A percentile compares a stretch with the other conserved stretches of the same genome.
phyloP scores from a whole-genome alignment of 2,797 vertebrate genomes.

The Sebastes kiyomatsui region DNA sequence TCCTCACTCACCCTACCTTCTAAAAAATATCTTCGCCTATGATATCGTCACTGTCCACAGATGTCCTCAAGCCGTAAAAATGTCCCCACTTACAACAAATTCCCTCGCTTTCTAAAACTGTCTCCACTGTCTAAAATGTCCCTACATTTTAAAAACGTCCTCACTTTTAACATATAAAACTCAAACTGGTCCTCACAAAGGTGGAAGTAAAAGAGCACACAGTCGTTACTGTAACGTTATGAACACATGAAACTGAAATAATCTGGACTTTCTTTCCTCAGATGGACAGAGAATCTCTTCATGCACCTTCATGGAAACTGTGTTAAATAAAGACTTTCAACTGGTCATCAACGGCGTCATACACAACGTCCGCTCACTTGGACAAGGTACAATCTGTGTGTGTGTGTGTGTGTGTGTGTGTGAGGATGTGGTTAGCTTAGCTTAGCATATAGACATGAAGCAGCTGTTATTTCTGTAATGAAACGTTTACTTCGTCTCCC shows the following conservation, averaged over 20 bases:
- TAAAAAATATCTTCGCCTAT: neutral
- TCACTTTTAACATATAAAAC: neutral
- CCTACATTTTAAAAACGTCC: neutral
- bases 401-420: neutral
- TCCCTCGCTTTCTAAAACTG: neutral
- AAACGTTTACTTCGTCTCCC: neutral
- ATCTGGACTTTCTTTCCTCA: slow-evolving; percentile 38
- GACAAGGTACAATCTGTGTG: slow-evolving; percentile 27
- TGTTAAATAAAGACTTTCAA: slow-evolving; percentile 85
- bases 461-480: neutral
- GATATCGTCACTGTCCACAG: no score
- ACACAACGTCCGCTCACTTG: slow-evolving; percentile 73
- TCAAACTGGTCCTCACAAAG: neutral
- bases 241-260: neutral
- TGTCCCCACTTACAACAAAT: neutral
- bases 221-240: neutral
- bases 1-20: neutral
- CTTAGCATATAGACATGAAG: neutral
- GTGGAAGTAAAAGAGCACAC: neutral
- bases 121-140: neutral
- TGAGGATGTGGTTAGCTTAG: neutral
- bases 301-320: slow-evolving; percentile 80
- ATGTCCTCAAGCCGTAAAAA: neutral
- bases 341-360: slow-evolving; percentile 81
- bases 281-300: slow-evolving; percentile 82